Conservation (phyloP, 2,113 vertebrate species). For the Promerops cafer region DNA sequence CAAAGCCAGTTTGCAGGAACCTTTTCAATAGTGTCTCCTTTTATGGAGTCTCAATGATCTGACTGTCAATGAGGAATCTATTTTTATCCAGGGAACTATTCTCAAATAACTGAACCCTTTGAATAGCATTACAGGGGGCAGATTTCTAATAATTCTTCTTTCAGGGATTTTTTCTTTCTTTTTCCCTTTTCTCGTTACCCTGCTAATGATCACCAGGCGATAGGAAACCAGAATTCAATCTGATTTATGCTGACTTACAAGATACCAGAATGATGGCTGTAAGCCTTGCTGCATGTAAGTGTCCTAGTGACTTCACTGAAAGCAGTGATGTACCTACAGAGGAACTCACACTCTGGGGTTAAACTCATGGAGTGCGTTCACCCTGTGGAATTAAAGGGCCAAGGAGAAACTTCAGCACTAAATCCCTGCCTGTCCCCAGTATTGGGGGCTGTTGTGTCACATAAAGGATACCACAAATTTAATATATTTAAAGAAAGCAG, state of each 20-base stretch:
- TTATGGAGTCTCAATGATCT: neutral
- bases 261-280: neutral
- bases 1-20: slow-evolving; percentile 4
- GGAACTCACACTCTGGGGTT: neutral
- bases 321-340: neutral
- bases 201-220: neutral
- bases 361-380: neutral
- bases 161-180: neutral
- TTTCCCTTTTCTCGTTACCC: neutral
- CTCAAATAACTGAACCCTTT: neutral
- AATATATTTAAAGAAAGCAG: neutral
- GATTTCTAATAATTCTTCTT: neutral
- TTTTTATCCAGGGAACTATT: slow-evolving; percentile 22
- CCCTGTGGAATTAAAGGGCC: neutral
- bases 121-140: neutral
- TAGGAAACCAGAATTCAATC: neutral
- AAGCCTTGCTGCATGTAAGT: neutral
- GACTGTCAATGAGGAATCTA: slow-evolving; percentile 39
- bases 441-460: neutral
- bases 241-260: neutral
- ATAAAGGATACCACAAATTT: neutral
- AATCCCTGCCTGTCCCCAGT: neutral
- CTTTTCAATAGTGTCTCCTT: neutral
- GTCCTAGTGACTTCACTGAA: neutral
- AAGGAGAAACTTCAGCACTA: neutral